Percentiles rank a stretch among this genome's conserved stretches.
These are phyloP conservation scores for Hecatera dysodea DNA, from an alignment of 2,888 invertebrate genomes.

Conservation along the genomic window DNA sequence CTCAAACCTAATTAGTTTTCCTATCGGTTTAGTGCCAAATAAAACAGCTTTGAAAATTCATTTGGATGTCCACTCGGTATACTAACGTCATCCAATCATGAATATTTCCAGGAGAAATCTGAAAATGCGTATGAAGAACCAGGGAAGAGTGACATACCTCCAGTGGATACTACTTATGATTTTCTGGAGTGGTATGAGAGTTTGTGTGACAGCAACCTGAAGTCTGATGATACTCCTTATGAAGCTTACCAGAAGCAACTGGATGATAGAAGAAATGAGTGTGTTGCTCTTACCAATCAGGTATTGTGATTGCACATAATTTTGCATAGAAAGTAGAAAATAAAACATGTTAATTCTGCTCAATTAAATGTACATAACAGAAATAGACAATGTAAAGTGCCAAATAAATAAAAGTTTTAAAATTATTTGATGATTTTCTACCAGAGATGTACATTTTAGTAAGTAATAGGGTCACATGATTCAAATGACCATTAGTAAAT, in stretches of 20 bases:
- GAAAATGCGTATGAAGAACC: slow-evolving; percentile 54
- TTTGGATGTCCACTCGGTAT: neutral
- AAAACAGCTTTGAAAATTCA: neutral
- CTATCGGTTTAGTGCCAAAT: neutral
- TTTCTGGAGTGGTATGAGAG: slow-evolving; percentile 95
- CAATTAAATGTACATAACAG: no score
- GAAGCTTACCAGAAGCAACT: slow-evolving; percentile 94
- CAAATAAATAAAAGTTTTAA: no score
- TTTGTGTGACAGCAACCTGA: slow-evolving; percentile 93
- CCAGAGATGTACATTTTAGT: no score
- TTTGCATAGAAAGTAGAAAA: no score
- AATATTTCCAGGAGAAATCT: slow-evolving; percentile 64
- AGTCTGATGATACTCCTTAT: slow-evolving; percentile 93
- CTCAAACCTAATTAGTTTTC: neutral
- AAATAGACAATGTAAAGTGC: no score
- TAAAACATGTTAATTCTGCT: no score
- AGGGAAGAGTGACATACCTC: slow-evolving; percentile 69
- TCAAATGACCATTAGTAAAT: no score
- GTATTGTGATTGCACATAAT: slow-evolving; percentile 75
- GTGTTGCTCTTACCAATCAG: slow-evolving; percentile 92
- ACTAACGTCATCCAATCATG: slow-evolving; percentile 12
- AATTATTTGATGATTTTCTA: no score
- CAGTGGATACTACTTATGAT: slow-evolving; percentile 92
- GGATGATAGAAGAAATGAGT: slow-evolving; percentile 92
- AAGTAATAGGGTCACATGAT: no score